These are phyloP conservation scores for Pogoniulus pusillus DNA, from an alignment of 2,797 vertebrate genomes.

Conservation along the genomic window DNA sequence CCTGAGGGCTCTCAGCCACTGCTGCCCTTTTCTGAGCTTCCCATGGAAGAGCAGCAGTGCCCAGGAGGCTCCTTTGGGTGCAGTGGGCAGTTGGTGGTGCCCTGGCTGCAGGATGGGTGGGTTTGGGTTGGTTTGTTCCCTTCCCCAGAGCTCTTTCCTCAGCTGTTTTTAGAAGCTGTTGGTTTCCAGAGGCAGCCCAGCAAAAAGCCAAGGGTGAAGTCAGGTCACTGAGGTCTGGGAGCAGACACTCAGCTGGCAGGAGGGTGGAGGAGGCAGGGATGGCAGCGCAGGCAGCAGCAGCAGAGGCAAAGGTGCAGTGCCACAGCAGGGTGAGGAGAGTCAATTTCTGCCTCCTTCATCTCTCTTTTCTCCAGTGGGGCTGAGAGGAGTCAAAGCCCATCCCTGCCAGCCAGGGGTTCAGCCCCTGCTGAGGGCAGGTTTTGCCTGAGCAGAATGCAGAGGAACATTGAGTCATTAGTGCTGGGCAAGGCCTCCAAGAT, in stretches of 20 bases:
- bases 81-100: neutral
- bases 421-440: neutral
- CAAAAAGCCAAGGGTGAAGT: slow-evolving; percentile 28
- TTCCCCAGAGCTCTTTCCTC: neutral
- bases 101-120: slow-evolving; percentile 4
- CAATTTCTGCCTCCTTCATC: neutral
- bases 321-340: neutral
- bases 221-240: neutral
- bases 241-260: neutral
- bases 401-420: neutral
- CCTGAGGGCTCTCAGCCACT: no score
- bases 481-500: no score
- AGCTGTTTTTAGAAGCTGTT: neutral
- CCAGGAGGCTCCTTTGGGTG: neutral
- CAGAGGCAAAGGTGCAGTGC: neutral
- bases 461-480: no score
- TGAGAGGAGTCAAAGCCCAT: neutral
- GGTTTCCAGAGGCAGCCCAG: slow-evolving; percentile 29
- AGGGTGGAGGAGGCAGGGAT: neutral
- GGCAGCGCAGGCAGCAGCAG: neutral
- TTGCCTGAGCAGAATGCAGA: neutral
- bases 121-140: neutral
- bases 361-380: neutral
- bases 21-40: neutral
- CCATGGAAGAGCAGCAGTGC: no score